Evolutionary conservation across 2,888 invertebrate species (phyloP).

Genomic region (Leucophenga maculata): DNA sequence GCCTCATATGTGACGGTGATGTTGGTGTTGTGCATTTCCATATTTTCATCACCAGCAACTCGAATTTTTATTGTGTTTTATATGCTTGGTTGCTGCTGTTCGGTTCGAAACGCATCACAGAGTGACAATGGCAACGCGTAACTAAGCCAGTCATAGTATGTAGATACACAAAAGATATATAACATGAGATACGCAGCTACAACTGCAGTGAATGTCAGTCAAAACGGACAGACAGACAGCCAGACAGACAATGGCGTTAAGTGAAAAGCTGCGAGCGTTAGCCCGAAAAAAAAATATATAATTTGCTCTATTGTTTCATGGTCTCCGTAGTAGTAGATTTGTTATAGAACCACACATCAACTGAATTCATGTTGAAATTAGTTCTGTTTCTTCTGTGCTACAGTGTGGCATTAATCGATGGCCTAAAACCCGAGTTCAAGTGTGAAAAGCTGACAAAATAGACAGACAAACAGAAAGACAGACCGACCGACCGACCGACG

Average conservation of each 20-base stretch:
- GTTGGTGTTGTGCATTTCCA: slow-evolving; percentile 1
- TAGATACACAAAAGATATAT: not conserved
- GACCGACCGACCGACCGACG: too few species aligned
- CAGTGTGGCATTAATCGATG: slow-evolving; percentile 8
- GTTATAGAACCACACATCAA: not conserved
- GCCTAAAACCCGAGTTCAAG: slow-evolving; percentile 25
- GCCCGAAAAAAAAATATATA: slow-evolving; percentile 34
- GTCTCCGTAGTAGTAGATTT: not conserved
- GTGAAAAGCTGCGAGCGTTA: slow-evolving; percentile 53
- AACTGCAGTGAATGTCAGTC: not conserved
- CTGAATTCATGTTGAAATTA: too few species aligned
- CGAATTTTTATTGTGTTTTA: slow-evolving; percentile 37
- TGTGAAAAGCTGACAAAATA: slow-evolving; percentile 18
- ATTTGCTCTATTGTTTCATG: slow-evolving; percentile 48
- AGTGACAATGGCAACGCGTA: slow-evolving; percentile 48
- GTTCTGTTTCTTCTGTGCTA: too few species aligned
- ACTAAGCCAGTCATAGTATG: not conserved
- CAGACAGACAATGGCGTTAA: slow-evolving; percentile 47
- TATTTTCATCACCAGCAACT: slow-evolving; percentile 6
- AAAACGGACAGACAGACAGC: not conserved
- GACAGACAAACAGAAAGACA: too few species aligned
- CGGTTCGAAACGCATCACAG: slow-evolving; percentile 51
- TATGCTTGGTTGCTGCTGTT: slow-evolving; percentile 50
- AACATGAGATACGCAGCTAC: not conserved
- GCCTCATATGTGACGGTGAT: not conserved